Conservation (phyloP, 2,797 vertebrate genomes). For the Sphenodon punctatus region DNA sequence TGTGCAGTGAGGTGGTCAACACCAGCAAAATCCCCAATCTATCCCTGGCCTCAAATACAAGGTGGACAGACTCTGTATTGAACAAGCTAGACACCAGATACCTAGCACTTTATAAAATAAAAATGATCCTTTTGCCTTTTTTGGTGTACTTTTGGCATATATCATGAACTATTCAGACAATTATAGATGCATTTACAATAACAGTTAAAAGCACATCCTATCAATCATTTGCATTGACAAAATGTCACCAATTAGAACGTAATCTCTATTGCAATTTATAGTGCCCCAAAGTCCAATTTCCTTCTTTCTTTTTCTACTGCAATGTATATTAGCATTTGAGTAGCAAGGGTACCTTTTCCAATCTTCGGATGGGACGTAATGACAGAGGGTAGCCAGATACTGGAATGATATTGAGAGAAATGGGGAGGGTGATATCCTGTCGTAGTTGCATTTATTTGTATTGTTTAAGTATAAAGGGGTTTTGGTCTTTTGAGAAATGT, state of each 20-base stretch:
- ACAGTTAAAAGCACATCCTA: not conserved
- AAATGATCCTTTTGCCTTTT: not conserved
- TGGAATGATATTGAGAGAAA: no score
- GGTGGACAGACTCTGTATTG: no score
- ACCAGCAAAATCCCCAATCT: no score
- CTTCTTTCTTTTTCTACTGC: not conserved
- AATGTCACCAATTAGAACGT: not conserved
- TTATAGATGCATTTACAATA: not conserved
- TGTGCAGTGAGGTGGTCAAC: no score
- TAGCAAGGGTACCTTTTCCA: not conserved
- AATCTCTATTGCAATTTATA: not conserved
- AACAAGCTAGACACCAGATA: rapidly evolving
- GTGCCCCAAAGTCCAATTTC: not conserved
- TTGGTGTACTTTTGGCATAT: not conserved
- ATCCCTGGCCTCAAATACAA: no score
- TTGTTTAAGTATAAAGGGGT: no score
- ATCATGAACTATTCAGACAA: not conserved
- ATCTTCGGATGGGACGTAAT: no score
- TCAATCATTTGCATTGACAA: constrained; percentile 10
- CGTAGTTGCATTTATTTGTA: no score
- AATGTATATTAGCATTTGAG: not conserved
- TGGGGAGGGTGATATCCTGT: no score
- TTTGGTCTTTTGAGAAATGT: no score
- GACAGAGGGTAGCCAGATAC: no score
- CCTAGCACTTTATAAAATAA: not conserved